Percentiles rank a stretch among this genome's conserved stretches.
Evolutionary conservation across 1,140 invertebrate species (phyloP).

Genomic region (Anastrepha ludens): DNA sequence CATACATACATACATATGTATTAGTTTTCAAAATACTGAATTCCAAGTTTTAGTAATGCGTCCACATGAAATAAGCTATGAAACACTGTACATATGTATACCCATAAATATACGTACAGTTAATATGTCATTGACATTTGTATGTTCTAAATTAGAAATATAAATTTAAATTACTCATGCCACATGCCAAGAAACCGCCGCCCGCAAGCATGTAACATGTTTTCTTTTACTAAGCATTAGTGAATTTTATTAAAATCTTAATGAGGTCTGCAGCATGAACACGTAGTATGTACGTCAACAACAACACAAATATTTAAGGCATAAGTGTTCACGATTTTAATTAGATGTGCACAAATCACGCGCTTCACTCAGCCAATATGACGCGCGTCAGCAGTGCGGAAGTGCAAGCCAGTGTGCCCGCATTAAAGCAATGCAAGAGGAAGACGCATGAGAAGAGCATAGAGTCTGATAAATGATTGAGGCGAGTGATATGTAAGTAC

Average conservation of each 20-base stretch:
- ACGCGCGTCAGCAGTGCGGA: constrained; percentile 1
- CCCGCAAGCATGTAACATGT: not conserved
- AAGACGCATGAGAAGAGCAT: not conserved
- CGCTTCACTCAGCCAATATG: not conserved
- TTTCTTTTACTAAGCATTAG: not conserved
- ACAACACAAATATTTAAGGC: not conserved
- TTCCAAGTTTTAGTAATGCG: too few relatives aligned
- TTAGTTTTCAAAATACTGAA: too few relatives aligned
- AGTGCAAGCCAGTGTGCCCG: not conserved
- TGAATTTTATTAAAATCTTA: constrained; percentile 8
- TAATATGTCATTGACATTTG: not conserved
- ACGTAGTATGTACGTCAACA: not conserved
- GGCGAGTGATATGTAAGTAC: not conserved
- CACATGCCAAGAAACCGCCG: not conserved
- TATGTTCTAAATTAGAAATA: not conserved
- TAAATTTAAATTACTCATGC: constrained; percentile 34
- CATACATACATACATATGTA: too few relatives aligned
- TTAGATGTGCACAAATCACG: constrained; percentile 27
- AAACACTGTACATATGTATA: too few relatives aligned
- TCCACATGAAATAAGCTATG: too few relatives aligned
- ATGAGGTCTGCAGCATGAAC: not conserved
- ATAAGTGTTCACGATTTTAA: not conserved
- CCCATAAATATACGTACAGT: not conserved
- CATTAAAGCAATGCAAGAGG: not conserved
- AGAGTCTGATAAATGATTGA: not conserved